Conservation (phyloP, 2,888 invertebrate genomes). For the Dicycla oo region DNA sequence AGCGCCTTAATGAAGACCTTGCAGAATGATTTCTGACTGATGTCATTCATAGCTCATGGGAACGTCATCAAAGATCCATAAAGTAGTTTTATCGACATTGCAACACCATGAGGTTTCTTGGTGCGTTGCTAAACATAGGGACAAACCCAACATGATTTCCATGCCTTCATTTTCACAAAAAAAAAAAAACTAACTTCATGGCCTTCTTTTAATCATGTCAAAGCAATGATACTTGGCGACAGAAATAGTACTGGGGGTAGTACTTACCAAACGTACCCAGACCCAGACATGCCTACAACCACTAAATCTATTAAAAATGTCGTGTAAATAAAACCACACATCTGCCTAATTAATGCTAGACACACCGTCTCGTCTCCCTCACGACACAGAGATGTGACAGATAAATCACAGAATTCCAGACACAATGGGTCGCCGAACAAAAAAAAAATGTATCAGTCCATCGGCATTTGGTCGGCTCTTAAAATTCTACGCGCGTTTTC, state of each 20-base stretch:
- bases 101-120: neutral
- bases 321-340: slow-evolving; percentile 13
- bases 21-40: slow-evolving; percentile 26
- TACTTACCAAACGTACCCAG: neutral
- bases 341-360: slow-evolving; percentile 47
- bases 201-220: no score
- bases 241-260: neutral
- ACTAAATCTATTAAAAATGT: slow-evolving; percentile 11
- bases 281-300: neutral
- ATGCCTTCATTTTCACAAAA: neutral
- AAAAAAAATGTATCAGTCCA: slow-evolving; percentile 55
- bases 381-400: slow-evolving; percentile 50
- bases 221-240: neutral
- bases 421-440: slow-evolving; percentile 49
- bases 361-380: slow-evolving; percentile 40
- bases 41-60: slow-evolving; percentile 21
- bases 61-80: slow-evolving; percentile 1
- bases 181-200: no score
- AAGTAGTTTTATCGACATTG: neutral
- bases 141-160: neutral
- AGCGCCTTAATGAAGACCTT: slow-evolving; percentile 28
- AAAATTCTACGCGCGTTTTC: slow-evolving; percentile 69
- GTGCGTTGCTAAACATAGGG: no score
- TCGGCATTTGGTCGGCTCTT: slow-evolving; percentile 57
- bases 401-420: slow-evolving; percentile 42